Evolutionary conservation across 2,113 vertebrate species (phyloP).

Genomic region (Dasyprocta punctata): DNA sequence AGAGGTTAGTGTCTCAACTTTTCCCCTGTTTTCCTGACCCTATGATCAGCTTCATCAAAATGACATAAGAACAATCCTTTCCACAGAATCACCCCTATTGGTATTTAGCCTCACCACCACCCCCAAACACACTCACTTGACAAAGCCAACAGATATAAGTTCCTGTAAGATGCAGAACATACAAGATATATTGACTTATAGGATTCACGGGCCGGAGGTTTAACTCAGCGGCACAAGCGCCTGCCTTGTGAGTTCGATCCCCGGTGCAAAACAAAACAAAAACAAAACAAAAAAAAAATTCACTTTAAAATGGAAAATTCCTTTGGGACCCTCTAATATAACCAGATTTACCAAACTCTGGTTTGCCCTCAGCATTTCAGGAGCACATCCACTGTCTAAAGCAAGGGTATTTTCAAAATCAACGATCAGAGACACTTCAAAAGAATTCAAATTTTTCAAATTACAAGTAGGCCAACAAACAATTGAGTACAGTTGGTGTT

Average conservation of each 20-base stretch:
- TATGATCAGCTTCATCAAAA: background rate
- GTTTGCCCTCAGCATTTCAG: background rate
- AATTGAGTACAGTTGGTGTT: background rate
- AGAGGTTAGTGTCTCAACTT: constrained; percentile 10
- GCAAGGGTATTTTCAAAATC: constrained; percentile 23
- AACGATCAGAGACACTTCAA: constrained; percentile 20
- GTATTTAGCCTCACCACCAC: background rate
- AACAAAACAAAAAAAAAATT: too few relatives aligned
- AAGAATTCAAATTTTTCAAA: constrained; percentile 40
- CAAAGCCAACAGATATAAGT: background rate
- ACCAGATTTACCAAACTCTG: constrained; percentile 39
- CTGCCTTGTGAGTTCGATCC: too few relatives aligned
- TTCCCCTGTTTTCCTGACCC: background rate
- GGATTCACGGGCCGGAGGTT: too few relatives aligned
- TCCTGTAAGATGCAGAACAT: background rate
- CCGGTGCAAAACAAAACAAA: too few relatives aligned
- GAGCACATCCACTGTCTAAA: background rate
- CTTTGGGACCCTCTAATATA: background rate
- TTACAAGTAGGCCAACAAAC: constrained; percentile 37
- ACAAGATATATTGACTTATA: background rate
- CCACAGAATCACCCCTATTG: constrained; percentile 37
- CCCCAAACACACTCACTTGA: background rate
- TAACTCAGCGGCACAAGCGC: too few relatives aligned
- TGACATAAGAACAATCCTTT: background rate
- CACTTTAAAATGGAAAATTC: constrained; percentile 25